phyloP scores from a whole-genome alignment of 2,888 invertebrate genomes.

The Tipula confusa region DNA sequence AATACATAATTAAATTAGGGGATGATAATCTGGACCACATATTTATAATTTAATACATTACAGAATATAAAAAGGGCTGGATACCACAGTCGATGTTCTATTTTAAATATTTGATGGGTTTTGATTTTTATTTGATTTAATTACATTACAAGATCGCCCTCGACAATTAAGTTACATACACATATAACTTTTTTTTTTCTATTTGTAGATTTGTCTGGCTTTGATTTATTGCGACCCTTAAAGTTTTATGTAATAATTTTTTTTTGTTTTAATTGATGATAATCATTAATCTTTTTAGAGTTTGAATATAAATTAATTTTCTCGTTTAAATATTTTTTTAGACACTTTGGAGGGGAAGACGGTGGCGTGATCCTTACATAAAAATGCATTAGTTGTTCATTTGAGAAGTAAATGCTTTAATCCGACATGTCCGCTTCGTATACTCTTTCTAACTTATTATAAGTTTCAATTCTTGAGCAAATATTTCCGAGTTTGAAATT shows the following conservation, averaged over 20 bases:
- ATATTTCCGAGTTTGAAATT: too few relatives aligned
- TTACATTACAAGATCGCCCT: neutral
- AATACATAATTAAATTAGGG: neutral
- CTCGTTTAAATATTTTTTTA: too few relatives aligned
- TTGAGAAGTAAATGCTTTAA: too few relatives aligned
- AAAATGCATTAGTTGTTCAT: too few relatives aligned
- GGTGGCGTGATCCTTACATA: too few relatives aligned
- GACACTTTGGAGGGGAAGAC: neutral
- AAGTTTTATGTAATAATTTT: neutral
- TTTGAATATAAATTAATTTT: neutral
- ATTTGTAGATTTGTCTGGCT: neutral
- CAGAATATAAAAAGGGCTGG: neutral
- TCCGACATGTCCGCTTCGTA: too few relatives aligned
- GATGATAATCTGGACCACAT: neutral
- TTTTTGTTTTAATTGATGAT: neutral
- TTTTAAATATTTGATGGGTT: neutral
- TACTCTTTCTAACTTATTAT: too few relatives aligned
- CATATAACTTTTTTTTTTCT: neutral
- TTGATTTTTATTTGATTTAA: slow-evolving; percentile 16
- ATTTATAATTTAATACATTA: neutral
- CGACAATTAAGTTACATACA: neutral
- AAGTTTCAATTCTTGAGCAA: too few relatives aligned
- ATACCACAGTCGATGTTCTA: neutral
- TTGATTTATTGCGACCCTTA: neutral
- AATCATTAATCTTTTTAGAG: slow-evolving; percentile 7